These are phyloP conservation scores for Malthinus flaveolus DNA, from an alignment of 2,888 invertebrate genomes.

Conservation along the genomic window DNA sequence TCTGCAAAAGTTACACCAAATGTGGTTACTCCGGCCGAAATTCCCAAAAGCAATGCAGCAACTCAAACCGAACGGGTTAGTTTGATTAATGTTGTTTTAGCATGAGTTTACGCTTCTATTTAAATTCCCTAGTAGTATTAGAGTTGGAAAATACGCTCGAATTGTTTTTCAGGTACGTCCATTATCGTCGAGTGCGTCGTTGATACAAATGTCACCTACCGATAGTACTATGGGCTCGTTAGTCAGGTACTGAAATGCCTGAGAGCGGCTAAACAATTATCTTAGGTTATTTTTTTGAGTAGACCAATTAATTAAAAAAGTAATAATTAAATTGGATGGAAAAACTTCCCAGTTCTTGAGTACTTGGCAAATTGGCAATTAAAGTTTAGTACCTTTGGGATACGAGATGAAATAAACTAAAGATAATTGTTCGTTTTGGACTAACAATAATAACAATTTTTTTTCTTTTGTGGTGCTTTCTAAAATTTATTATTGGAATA, in stretches of 20 bases:
- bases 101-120: neutral
- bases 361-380: neutral
- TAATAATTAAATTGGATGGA: too few species aligned
- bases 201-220: conserved; percentile 58
- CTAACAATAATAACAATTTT: conserved; percentile 22
- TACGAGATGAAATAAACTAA: conserved; percentile 8
- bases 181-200: conserved; percentile 61
- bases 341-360: too few species aligned
- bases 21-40: conserved; percentile 51
- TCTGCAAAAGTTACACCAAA: conserved; percentile 55
- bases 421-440: neutral
- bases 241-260: conserved; percentile 57
- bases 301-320: too few species aligned
- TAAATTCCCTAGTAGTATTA: neutral
- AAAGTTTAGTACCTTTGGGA: conserved; percentile 50
- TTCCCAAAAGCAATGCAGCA: conserved; percentile 75
- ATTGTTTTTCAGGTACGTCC: conserved; percentile 58
- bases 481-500: conserved; percentile 39
- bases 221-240: conserved; percentile 59
- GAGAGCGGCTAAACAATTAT: neutral
- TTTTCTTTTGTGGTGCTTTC: conserved; percentile 14
- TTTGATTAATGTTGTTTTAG: conserved; percentile 1
- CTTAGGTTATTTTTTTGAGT: too few species aligned
- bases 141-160: neutral
- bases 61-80: conserved; percentile 86